A percentile compares a stretch with the other conserved stretches of the same genome.
These are phyloP conservation scores for Odontamblyopus lacepedii DNA, from an alignment of 2,797 vertebrate genomes.

Conservation along the genomic window DNA sequence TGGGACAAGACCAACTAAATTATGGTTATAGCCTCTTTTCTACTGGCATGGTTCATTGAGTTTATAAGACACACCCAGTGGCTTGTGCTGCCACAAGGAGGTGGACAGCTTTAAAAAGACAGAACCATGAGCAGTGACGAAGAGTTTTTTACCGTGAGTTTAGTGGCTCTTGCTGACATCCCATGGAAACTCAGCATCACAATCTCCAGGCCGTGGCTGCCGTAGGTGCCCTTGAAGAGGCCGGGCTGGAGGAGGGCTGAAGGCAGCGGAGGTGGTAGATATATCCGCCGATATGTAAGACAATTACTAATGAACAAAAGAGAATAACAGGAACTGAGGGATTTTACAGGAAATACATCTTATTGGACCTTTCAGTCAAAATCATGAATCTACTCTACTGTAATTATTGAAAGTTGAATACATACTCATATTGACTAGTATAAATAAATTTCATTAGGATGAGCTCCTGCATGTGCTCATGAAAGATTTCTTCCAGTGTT, in stretches of 20 bases:
- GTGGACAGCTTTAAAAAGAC: too few species aligned
- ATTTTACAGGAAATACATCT: too few species aligned
- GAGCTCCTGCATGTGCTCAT: slow-evolving; percentile 98
- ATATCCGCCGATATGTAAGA: slow-evolving; percentile 96
- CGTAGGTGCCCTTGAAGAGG: slow-evolving; percentile 97
- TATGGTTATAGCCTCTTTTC: too few species aligned
- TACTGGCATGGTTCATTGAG: too few species aligned
- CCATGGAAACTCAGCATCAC: slow-evolving; percentile 97
- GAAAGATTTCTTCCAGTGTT: slow-evolving; percentile 97
- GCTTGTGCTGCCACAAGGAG: too few species aligned
- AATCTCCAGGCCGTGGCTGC: slow-evolving; percentile 96
- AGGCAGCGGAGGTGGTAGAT: slow-evolving; percentile 87
- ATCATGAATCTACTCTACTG: background rate
- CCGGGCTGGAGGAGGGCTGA: slow-evolving; percentile 89
- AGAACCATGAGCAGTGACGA: too few species aligned
- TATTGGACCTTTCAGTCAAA: background rate
- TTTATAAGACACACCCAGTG: too few species aligned
- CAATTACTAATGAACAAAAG: slow-evolving; percentile 85
- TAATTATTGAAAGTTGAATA: background rate
- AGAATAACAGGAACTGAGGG: background rate
- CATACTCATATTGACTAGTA: slow-evolving; percentile 98
- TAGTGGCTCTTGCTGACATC: slow-evolving; percentile 87
- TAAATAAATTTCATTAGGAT: slow-evolving; percentile 99
- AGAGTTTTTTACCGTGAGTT: slow-evolving; percentile 85
- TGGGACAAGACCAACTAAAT: background rate